Conservation (phyloP, 2,797 vertebrate species). For the Peromyscus nudipes region DNA sequence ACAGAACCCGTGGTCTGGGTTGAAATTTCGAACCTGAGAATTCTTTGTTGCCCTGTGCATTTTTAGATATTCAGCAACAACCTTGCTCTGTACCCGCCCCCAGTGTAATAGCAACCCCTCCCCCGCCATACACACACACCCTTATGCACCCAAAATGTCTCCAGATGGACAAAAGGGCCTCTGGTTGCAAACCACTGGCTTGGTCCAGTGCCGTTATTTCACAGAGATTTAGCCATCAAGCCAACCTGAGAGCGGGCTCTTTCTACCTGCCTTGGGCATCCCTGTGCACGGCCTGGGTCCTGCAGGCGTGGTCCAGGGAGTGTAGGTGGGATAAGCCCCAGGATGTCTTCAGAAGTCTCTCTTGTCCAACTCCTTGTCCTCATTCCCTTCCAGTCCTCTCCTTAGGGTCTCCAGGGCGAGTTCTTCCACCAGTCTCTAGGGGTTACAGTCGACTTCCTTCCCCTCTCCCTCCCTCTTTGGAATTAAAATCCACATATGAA, state of each 20-base stretch:
- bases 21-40: neutral
- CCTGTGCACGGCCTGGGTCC: neutral
- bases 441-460: neutral
- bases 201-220: neutral
- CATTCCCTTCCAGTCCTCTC: neutral
- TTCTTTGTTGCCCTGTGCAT: neutral
- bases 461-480: neutral
- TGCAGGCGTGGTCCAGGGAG: neutral
- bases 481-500: slow-evolving; percentile 61
- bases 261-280: fast-evolving
- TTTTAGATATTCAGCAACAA: neutral
- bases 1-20: no score
- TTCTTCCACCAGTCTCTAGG: neutral
- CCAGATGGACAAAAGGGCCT: neutral
- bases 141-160: neutral
- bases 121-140: no score
- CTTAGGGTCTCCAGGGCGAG: neutral
- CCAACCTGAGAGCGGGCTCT: neutral
- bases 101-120: fast-evolving
- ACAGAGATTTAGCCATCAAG: neutral
- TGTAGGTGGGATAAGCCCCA: fast-evolving
- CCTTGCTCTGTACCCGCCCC: neutral
- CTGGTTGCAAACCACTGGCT: neutral
- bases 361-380: neutral
- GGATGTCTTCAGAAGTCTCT: neutral